A percentile compares a stretch with the other conserved stretches of the same genome.
Evolutionary conservation across 2,113 vertebrate genomes (phyloP).

Genomic region (Gymnorhina tibicen): DNA sequence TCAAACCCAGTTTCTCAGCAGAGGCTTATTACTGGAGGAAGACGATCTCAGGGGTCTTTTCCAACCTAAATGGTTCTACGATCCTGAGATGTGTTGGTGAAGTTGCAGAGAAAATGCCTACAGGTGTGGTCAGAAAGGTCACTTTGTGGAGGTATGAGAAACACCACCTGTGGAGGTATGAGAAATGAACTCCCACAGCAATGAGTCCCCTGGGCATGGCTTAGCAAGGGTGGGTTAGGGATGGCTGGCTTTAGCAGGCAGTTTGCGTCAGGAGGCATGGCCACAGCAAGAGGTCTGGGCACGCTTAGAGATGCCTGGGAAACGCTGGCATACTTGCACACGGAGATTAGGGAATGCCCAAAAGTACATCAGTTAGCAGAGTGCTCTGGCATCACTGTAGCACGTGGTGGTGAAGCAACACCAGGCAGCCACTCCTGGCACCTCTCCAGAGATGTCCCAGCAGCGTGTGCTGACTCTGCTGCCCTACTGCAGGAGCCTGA

Average conservation of each 20-base stretch:
- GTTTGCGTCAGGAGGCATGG: not conserved
- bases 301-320: fast-evolving
- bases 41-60: not conserved
- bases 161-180: not conserved
- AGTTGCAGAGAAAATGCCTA: not conserved
- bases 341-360: not conserved
- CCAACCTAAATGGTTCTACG: not conserved
- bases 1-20: not conserved
- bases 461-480: not conserved
- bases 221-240: not conserved
- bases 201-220: not conserved
- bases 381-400: not conserved
- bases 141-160: not conserved
- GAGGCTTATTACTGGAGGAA: not conserved
- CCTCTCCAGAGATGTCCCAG: not conserved
- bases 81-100: not conserved
- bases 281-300: not conserved
- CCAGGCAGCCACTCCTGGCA: not conserved
- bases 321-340: fast-evolving
- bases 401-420: not conserved
- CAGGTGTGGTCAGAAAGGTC: not conserved
- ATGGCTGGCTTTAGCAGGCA: not conserved
- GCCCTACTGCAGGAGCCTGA: not conserved
- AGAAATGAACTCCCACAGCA: not conserved
- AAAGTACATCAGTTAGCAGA: not conserved